Evolutionary conservation across 1,140 invertebrate genomes (phyloP).

Genomic region (Palaemon carinicauda): DNA sequence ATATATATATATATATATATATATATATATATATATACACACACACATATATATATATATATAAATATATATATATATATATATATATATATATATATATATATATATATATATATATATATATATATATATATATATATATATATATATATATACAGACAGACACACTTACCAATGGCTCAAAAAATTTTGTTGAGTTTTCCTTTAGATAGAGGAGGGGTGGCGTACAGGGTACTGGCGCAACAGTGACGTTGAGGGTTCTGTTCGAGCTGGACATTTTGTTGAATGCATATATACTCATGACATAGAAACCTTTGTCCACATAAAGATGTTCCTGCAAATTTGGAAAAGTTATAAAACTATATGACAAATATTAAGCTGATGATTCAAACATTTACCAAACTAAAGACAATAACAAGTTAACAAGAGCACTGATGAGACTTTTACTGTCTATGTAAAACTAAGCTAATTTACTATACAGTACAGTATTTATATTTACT

Average conservation of each 20-base stretch:
- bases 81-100: no score
- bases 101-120: not conserved
- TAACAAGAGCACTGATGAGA: no score
- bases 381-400: no score
- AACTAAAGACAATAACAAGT: no score
- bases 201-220: not conserved
- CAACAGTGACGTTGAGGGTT: not conserved
- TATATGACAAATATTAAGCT: no score
- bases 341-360: not conserved
- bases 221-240: not conserved
- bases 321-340: not conserved
- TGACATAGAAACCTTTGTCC: not conserved
- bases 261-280: not conserved
- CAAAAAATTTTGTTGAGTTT: not conserved
- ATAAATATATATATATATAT: no score
- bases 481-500: no score
- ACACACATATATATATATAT: no score
- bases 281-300: conserved; percentile 19
- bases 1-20: no score
- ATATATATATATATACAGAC: not conserved
- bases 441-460: no score
- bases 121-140: not conserved
- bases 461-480: no score
- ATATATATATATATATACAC: no score
- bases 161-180: not conserved